Evolutionary conservation across 2,113 vertebrate species (phyloP).

Genomic region (Gadus macrocephalus): DNA sequence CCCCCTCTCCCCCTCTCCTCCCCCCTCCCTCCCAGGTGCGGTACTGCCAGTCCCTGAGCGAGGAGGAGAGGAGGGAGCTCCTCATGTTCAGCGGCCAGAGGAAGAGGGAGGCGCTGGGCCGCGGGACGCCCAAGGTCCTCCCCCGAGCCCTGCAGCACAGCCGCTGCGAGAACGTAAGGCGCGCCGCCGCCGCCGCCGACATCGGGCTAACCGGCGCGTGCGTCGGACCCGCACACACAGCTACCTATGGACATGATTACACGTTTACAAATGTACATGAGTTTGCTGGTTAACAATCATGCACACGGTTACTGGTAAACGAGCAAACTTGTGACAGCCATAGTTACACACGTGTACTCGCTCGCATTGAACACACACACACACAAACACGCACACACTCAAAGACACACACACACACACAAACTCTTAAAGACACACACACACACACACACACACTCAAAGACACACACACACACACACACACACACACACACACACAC

Average conservation of each 20-base stretch:
- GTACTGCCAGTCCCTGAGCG: slow-evolving; percentile 90
- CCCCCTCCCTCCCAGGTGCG: slow-evolving; percentile 77
- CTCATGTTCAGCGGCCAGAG: slow-evolving; percentile 91
- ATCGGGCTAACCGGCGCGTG: neutral
- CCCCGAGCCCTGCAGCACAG: slow-evolving; percentile 83
- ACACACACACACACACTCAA: too few relatives aligned
- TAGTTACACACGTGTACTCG: too few relatives aligned
- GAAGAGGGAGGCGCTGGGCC: slow-evolving; percentile 90
- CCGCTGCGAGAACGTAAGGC: slow-evolving; percentile 83
- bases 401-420: too few relatives aligned
- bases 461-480: too few relatives aligned
- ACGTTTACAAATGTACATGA: neutral
- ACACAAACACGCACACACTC: too few relatives aligned
- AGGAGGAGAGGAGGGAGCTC: slow-evolving; percentile 92
- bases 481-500: too few relatives aligned
- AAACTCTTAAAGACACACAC: too few relatives aligned
- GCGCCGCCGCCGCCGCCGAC: slow-evolving; percentile 16
- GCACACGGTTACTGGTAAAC: too few relatives aligned
- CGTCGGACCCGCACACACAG: neutral
- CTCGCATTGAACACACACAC: too few relatives aligned
- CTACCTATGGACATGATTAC: neutral
- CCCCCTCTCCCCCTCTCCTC: slow-evolving; percentile 23
- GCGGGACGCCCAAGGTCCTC: slow-evolving; percentile 87
- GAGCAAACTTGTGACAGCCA: too few relatives aligned
- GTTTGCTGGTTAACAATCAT: too few relatives aligned